Conservation (phyloP, 2,888 invertebrate species). For the Tenodera sinensis region DNA sequence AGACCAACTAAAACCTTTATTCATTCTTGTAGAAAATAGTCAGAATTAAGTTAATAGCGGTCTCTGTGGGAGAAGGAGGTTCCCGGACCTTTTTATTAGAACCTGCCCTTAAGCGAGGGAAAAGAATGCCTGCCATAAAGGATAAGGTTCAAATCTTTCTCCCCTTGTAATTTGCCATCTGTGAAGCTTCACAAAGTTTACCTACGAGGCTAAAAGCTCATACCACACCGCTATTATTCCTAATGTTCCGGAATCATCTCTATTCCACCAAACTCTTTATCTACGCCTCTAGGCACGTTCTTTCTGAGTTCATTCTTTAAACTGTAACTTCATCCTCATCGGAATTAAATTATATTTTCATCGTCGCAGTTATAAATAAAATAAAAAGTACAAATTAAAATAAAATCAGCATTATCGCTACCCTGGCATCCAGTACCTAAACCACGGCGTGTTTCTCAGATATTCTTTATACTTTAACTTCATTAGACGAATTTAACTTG, state of each 20-base stretch:
- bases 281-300: neutral
- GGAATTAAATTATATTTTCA: neutral
- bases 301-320: neutral
- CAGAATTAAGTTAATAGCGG: constrained; percentile 26
- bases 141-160: neutral
- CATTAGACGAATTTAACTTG: no score
- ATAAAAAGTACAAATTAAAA: no score
- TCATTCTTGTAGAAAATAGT: constrained; percentile 19
- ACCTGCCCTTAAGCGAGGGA: neutral
- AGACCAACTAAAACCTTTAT: neutral
- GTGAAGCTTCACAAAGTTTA: neutral
- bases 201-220: neutral
- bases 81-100: constrained; percentile 4
- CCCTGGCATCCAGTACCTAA: no score
- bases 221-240: neutral
- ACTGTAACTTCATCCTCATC: neutral
- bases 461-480: no score
- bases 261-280: constrained; percentile 15
- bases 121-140: neutral
- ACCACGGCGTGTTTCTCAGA: no score
- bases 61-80: neutral
- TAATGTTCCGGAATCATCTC: constrained; percentile 14
- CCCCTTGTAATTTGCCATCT: constrained; percentile 25
- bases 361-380: no score
- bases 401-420: no score